Base-by-base conservation (phyloP, 2,113 vertebrate genomes). In the Romanogobio albipinnatus region DNA sequence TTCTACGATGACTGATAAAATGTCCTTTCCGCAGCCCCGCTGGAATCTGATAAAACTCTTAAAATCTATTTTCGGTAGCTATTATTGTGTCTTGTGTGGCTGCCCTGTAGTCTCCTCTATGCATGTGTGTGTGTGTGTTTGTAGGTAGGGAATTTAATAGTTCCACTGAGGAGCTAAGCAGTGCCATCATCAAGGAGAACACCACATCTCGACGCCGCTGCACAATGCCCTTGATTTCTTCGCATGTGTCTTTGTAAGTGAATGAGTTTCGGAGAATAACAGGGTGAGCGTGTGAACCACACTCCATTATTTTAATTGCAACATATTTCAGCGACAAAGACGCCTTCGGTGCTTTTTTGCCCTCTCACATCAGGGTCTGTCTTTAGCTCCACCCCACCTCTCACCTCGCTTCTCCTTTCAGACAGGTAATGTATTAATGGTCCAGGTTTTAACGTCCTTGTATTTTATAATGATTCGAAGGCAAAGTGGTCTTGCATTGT, bases 281-380 rank as follows among this genome's bases (percentile, higher is more conserved):
- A 79, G 58, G 39, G 81, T 24, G 29, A 70, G 33, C 9, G 36
- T 45, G 47, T 45, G 51, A 64, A 59, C 24, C 47, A 61, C 49
- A 74, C 66, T 73, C 51, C 84, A 85, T 73, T 79, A 78, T 85
- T 86, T 83, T 85, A 89, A 89, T 87, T 82, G 77, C 62, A 68
- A 49, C 29, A 73, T 84, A 81, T 82, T 79, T 86, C 78, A 79
- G 78, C 8, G 56, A 64, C 82, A 84, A 71, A 86, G 66, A 66
- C 49, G 84, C 80, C 61, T 73, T 58, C 14, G 14, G 62, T 36
- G 26, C 77, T 64, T 66, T 43, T 68, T 71, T 73, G 68, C 56
- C 68, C 56, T 81, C 53, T 83, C 58, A 76, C 59, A 75, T 73
- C 78, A 53, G 39, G 22, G 19, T 59, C 84, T 73, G 36, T 66